Evolutionary conservation across 1,140 invertebrate species (phyloP).

Genomic region (Pseudomyrmex pallidus): DNA sequence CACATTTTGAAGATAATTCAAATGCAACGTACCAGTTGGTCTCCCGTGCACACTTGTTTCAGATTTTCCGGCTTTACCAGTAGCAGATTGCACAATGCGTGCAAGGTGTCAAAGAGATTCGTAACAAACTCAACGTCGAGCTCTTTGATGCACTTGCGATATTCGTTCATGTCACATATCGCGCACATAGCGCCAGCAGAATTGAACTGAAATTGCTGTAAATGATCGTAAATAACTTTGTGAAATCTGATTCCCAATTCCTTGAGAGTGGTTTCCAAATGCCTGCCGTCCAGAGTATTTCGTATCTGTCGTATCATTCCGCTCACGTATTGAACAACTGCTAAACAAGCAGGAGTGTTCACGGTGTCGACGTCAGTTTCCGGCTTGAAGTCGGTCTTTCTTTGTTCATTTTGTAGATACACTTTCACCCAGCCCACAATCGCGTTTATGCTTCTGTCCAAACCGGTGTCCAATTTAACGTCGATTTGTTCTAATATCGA

Average conservation of each 20-base stretch:
- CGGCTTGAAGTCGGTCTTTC: constrained; percentile 98
- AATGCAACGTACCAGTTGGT: constrained; percentile 92
- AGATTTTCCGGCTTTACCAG: constrained; percentile 98
- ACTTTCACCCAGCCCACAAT: constrained; percentile 96
- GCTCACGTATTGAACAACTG: constrained; percentile 94
- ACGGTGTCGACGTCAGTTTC: constrained; percentile 94
- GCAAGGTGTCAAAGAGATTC: constrained; percentile 96
- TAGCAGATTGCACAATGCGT: constrained; percentile 97
- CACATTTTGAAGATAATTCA: background rate
- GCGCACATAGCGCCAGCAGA: constrained; percentile 98
- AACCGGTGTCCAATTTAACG: constrained; percentile 94
- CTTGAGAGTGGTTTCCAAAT: constrained; percentile 93
- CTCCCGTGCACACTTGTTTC: constrained; percentile 96
- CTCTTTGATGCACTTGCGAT: constrained; percentile 92
- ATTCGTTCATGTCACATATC: constrained; percentile 99
- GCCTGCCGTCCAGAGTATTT: constrained; percentile 96
- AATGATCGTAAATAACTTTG: constrained; percentile 97
- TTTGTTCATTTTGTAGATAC: constrained; percentile 96
- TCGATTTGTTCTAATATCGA: constrained; percentile 95
- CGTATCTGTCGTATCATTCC: constrained; percentile 92
- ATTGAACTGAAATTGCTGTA: constrained; percentile 98
- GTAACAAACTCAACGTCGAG: constrained; percentile 92
- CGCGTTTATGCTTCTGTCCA: constrained; percentile 95
- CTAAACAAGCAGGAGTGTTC: constrained; percentile 92
- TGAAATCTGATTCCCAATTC: constrained; percentile 97